Base-by-base conservation (phyloP, 1,140 invertebrate species). In the Leptoteleia sp. region DNA sequence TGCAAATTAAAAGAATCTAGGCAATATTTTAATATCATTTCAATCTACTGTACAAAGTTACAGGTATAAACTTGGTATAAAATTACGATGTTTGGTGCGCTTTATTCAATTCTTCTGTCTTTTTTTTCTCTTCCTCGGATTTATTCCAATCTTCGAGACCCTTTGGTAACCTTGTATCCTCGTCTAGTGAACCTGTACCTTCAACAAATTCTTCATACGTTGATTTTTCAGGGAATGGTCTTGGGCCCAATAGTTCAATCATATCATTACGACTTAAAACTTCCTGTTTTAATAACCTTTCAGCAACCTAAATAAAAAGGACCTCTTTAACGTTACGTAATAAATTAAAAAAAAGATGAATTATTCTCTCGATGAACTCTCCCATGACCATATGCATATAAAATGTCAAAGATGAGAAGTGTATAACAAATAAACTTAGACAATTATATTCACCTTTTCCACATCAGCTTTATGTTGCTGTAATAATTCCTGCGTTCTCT, bases 161-260 rank as follows among this genome's bases (percentile, higher is more conserved):
- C 91, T 99, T 95, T 0, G 99, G 99, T 73, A 99, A 91, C 0
- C 92, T 90, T 0, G 98, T 99, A 82, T 99, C 96, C 89, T 99
- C 98, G 81, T 99, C 98, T 78, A 99, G 94, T 0, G 97, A 98
- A 11, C 98, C 98, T 8, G 99, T 99, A 0, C 98, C 98, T 90
- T 98, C 98, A 0, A 99, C 98, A 90, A 99, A 99, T 85, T 99
- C 96, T 91, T 99, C 99, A 85, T 99, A 99, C 3, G 98, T 99
- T 1, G 98, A 98, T 90, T 99, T 99, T 90, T 99, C 99, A 17
- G 94, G 94, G 93, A 99, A 99, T 0, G 99, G 99, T 79, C 99
- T 90, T 37, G 93, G 91, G 3, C 99, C 99, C 1, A 99, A 90
- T 4, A 99, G 88, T 88, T 99, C 97, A 70, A 99, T 96, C 97